Conservation (phyloP, 1,140 invertebrate species). For the Anadara kagoshimensis region DNA sequence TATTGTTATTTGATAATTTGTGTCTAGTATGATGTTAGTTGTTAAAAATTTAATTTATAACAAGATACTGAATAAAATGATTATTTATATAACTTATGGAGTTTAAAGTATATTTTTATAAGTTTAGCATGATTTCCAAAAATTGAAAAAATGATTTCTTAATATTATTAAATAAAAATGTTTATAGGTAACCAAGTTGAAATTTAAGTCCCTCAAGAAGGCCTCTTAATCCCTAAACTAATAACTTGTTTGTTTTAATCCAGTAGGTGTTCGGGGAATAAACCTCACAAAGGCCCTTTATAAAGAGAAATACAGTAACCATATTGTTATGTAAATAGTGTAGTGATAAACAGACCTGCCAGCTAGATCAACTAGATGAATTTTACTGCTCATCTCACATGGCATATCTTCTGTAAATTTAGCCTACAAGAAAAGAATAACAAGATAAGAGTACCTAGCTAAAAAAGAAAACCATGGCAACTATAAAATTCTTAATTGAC, state of each 20-base stretch:
- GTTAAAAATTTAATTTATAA: too few relatives aligned
- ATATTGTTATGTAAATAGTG: background rate
- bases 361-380: constrained; percentile 82
- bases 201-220: too few relatives aligned
- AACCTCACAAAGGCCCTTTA: background rate
- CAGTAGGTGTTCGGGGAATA: too few relatives aligned
- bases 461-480: too few relatives aligned
- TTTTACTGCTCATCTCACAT: constrained; percentile 78
- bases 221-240: too few relatives aligned
- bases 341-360: constrained; percentile 74
- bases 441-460: too few relatives aligned
- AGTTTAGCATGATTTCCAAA: background rate
- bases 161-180: background rate
- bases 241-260: too few relatives aligned
- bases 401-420: constrained; percentile 76
- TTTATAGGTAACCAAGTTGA: background rate
- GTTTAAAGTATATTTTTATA: background rate
- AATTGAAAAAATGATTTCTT: background rate
- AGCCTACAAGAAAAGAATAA: constrained; percentile 53
- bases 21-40: too few relatives aligned
- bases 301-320: background rate
- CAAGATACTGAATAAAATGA: background rate
- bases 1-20: too few relatives aligned
- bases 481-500: too few relatives aligned
- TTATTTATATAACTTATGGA: background rate